phyloP scores from a whole-genome alignment of 92 coral and sea anemone species.

The Epizoanthus scotinus region DNA sequence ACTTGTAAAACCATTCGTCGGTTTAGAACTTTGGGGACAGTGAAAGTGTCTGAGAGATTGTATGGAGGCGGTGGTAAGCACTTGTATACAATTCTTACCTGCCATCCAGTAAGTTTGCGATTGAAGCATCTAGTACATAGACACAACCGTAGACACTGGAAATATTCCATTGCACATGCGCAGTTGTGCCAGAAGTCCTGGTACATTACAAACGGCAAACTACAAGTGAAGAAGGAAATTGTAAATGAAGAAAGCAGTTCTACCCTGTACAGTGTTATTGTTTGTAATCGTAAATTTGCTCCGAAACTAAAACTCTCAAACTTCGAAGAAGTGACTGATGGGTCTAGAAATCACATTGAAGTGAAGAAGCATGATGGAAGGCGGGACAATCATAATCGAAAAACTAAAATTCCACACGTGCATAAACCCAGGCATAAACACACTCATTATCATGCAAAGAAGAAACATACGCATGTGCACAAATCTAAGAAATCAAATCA shows the following conservation, averaged over 20 bases:
- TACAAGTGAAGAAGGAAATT: conserved; percentile 46
- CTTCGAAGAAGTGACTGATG: conserved; percentile 14
- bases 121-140: conserved; percentile 38
- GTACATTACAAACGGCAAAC: conserved; percentile 61
- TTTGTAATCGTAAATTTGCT: conserved; percentile 65
- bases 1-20: conserved; percentile 66
- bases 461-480: conserved; percentile 7
- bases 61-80: conserved; percentile 35
- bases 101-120: conserved; percentile 68
- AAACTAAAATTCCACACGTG: neutral
- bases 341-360: neutral
- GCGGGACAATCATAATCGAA: neutral
- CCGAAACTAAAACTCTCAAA: conserved; percentile 30
- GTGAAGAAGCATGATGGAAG: neutral
- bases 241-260: neutral
- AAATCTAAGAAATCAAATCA: conserved; percentile 2
- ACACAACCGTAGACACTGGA: neutral
- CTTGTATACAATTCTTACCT: conserved; percentile 72
- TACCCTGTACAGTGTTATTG: conserved; percentile 50
- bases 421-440: neutral
- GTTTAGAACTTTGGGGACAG: conserved; percentile 79
- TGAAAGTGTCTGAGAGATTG: conserved; percentile 52
- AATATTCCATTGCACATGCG: conserved; percentile 38
- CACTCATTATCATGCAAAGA: neutral
- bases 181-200: conserved; percentile 75